Evolutionary conservation across 2,797 vertebrate species (phyloP), one percentile per base, ranked within the genome.

Genomic region (Phrynocephalus guinanensis): DNA sequence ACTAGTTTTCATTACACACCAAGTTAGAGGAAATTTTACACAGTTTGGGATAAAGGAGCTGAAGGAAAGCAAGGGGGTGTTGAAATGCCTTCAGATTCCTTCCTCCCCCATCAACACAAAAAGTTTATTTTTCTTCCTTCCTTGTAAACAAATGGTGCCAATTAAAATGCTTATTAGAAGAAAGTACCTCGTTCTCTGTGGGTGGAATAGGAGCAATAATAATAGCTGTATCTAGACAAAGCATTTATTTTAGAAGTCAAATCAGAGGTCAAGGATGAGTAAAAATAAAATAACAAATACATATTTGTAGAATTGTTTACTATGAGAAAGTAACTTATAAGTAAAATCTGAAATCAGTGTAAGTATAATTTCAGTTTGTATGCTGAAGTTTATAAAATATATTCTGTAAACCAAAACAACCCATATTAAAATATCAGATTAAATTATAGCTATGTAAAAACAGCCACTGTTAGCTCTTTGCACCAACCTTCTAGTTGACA

Each of bases 1-100:
- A 89, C 18, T 83, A 87, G 90, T 93, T 93, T 93, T 91, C 87
- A 88, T 84, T 91, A 92, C 67, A 16, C 52, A 89, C 5, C 30
- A 10, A 90, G 67, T 93, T 90, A 92, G 91, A 90, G 83, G 18
- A 92, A 92, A 92, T 84, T 73, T 22, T 28, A 92, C 73, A 91
- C 82, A 87, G 13, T n/a, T 87, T 79, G 5, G 67, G 6, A 88
- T 75, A 73, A 82, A 90, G 85, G n/a, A 79, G 33, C 88, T 91
- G 56, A 20, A 11, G 68, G 6, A 82, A 88, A 86, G 28, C 88
- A 93, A 70, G 83, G 79, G 92, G 85, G 86, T 92, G 92, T 75
- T 85, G 60, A 91, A 84, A 93, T 93, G 87, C 15, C 5, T 85
- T 93, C 83, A 86, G 72, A 89, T 90, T 85, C 81, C 63, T 80